Evolutionary conservation across 2,797 vertebrate genomes (phyloP).

Genomic region (Crypturellus tataupa): DNA sequence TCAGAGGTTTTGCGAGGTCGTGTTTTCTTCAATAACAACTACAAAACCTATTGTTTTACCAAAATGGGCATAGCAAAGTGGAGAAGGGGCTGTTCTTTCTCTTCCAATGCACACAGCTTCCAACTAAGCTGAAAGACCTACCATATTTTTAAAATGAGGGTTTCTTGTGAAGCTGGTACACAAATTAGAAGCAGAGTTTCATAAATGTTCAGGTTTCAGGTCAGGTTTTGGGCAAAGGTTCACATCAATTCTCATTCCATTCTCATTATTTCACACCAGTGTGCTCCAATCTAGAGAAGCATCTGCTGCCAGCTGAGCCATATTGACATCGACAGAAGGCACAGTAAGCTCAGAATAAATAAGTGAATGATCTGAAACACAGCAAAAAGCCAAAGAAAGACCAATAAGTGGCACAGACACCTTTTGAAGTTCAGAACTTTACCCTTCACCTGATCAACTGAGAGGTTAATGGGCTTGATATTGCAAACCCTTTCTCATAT

Average conservation of each 20-base stretch:
- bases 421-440: background rate
- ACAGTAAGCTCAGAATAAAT: slow-evolving; percentile 57
- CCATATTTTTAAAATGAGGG: background rate
- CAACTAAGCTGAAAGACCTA: background rate
- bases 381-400: slow-evolving; percentile 34
- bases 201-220: background rate
- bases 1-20: background rate
- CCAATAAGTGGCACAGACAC: background rate
- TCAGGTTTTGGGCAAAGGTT: slow-evolving; percentile 32
- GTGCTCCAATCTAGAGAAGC: slow-evolving; percentile 25
- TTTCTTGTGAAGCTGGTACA: background rate
- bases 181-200: background rate
- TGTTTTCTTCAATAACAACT: background rate
- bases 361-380: slow-evolving; percentile 51
- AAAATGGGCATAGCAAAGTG: background rate
- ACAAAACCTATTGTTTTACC: background rate
- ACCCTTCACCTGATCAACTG: slow-evolving; percentile 33
- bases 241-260: background rate
- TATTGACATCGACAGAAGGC: slow-evolving; percentile 52
- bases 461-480: slow-evolving; percentile 29
- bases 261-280: slow-evolving; percentile 36
- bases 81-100: background rate
- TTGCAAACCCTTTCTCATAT: background rate
- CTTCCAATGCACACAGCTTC: background rate
- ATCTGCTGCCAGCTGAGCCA: slow-evolving; percentile 65